phyloP scores from a whole-genome alignment of 2,888 invertebrate genomes.

The Ametastegia equiseti region DNA sequence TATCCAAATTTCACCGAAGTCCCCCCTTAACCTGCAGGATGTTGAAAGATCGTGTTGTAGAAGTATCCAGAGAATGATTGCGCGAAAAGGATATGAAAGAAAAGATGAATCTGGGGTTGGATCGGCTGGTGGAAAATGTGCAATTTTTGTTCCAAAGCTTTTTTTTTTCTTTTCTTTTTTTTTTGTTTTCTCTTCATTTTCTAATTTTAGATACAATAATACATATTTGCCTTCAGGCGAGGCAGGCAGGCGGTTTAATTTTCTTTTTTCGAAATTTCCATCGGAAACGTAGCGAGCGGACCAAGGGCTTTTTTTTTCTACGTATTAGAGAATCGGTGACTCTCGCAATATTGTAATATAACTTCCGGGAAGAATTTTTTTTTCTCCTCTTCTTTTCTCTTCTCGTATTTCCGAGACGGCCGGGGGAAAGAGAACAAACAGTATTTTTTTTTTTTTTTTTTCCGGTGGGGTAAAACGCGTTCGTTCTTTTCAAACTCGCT shows the following conservation, averaged over 20 bases:
- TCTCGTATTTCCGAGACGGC: neutral
- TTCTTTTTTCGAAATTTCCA: neutral
- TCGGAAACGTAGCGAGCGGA: neutral
- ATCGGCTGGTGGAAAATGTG: neutral
- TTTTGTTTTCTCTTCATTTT: neutral
- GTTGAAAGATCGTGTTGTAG: neutral
- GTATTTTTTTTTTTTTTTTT: neutral
- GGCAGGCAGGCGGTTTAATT: neutral
- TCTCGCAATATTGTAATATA: conserved; percentile 18
- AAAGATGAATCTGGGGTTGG: neutral
- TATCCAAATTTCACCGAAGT: too few relatives aligned
- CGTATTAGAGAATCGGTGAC: conserved; percentile 9
- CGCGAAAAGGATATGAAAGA: neutral
- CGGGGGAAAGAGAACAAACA: neutral
- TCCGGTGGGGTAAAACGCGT: neutral
- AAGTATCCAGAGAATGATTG: neutral
- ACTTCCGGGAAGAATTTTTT: conserved; percentile 15
- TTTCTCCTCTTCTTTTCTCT: neutral
- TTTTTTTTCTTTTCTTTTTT: neutral
- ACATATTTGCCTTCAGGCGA: neutral
- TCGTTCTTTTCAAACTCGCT: conserved; percentile 16
- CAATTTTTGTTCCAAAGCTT: neutral
- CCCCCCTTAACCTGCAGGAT: neutral
- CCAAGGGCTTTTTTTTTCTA: neutral
- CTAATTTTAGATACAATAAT: neutral